Percentiles rank a stretch among this genome's conserved stretches.
phyloP scores from a whole-genome alignment of 2,888 invertebrate genomes.

The Allolobophora icterica region DNA sequence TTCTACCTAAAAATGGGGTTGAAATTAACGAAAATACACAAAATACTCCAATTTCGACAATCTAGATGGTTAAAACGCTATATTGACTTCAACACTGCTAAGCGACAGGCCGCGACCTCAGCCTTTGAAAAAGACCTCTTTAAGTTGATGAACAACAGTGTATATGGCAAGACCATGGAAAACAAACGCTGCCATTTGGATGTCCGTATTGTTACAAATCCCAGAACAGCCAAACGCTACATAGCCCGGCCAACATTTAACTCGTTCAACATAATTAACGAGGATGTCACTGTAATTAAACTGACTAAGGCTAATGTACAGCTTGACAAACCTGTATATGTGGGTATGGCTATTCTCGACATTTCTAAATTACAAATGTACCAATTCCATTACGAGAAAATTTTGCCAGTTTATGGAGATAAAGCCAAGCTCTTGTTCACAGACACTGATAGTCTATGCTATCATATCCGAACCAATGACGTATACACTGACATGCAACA shows the following conservation, averaged over 20 bases:
- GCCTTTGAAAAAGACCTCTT: not conserved
- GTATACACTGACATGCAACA: too few relatives aligned
- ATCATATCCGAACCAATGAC: too few relatives aligned
- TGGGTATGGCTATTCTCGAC: not conserved
- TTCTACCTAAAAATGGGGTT: not conserved
- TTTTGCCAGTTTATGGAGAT: too few relatives aligned
- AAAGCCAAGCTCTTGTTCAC: too few relatives aligned
- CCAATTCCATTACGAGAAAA: not conserved
- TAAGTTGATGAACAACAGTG: slow-evolving; percentile 1
- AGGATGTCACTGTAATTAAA: not conserved
- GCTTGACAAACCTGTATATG: not conserved
- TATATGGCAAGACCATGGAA: slow-evolving; percentile 65
- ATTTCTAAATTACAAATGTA: not conserved
- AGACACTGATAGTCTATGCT: too few relatives aligned
- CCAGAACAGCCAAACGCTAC: slow-evolving; percentile 18
- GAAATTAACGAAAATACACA: not conserved
- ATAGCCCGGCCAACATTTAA: slow-evolving; percentile 46
- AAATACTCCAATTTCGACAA: not conserved
- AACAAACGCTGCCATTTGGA: slow-evolving; percentile 63
- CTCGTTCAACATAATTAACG: not conserved
- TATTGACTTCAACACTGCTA: not conserved
- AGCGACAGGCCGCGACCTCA: not conserved
- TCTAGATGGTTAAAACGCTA: not conserved
- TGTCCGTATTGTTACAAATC: slow-evolving; percentile 52
- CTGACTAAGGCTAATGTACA: not conserved